Evolutionary conservation across 2,113 vertebrate species (phyloP), one percentile per base, ranked within the genome.

Genomic region (Speoplatyrhinus poulsoni): DNA sequence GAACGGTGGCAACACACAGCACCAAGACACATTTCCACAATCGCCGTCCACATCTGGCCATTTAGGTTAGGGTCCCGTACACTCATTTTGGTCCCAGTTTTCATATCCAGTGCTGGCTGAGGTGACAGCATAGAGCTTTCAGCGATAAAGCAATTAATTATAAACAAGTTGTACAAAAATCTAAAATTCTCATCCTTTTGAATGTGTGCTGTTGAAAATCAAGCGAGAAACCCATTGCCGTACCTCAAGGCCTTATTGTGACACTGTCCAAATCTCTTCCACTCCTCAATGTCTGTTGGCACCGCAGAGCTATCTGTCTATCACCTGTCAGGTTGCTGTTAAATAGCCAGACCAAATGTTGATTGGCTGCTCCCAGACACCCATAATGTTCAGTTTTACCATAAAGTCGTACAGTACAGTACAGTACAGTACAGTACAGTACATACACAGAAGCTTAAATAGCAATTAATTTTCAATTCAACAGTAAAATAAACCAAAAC

Each of bases 401-500:
- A 60, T 65, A 77, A 26, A 78, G 81, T 46, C 67, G 46, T 4
- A 33, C 12, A 46, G 26, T 26, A 26, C 19, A 19, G 19, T 19
- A 19, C 19, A 19, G 19, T 19, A 19, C 19, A 19, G 19, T 19
- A 19, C 19, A 26, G 19, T 26, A 26, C 26, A 26, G 26, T 26
- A 26, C 26, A 19, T 26, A 3, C 15, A 50, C 46, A n/a, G 12
- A 53, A 54, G 76, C 67, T 49, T 66, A 33, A 12, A 49, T 72
- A 69, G 72, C 76, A 17, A 60, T 65, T 73, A 49, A 61, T 67
- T 77, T 86, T 83, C 73, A 77, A 70, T 69, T 73, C 33, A 46
- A 65, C 16, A 26, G 15, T 64, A 49, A 62, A 70, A 70, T 15
- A 13, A 60, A 60, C 26, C 26, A 46, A 60, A 46, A 36, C 5